Base-by-base conservation (phyloP, 35 echinoderm and acorn worm species). In the Patiria miniata region DNA sequence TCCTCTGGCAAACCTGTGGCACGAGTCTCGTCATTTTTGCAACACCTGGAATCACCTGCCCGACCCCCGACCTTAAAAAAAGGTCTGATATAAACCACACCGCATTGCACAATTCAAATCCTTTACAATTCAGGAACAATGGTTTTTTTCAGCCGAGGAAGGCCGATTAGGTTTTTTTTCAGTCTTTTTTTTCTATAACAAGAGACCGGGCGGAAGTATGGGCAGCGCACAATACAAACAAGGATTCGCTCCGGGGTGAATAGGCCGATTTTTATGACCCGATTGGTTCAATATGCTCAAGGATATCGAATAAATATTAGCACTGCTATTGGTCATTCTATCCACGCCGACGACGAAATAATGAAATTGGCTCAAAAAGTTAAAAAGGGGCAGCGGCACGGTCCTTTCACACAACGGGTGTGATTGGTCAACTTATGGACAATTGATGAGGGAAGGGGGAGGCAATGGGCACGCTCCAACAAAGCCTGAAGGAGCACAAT, bases 31-130 rank as follows among this genome's bases (percentile, higher is more conserved):
- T 73, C 65, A 28, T 73, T 73, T 34, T 34, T 73, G 65, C 34
- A 47, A 73, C 65, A 73, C 65, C 65, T 73, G 65, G 65, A 73
- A 73, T 73, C 65, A 73, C 65, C 65, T 73, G 65, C 65, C 26
- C 26, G 65, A 73, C 65, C 65, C 34, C 34, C 29, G 65, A 73
- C 65, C 65, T 73, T 23, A 73, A 73, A 18, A 32, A 47, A 47
- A n/a, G n/a, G 10, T 73, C 65, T 73, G 23, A 30, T 73, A 73
- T 10, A 10, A 30, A 34, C 65, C 65, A 34, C 65, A 73, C 65
- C 29, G 26, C 21, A 34, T 73, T 73, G 65, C 65, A 73, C 65
- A 73, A 73, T 73, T 73, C 65, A 73, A 73, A 26, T 28, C 65
- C 65, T 73, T 28, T 73, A 32, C 26, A 73, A 73, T 32, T 73